Conservation (phyloP, 2,113 vertebrate species). For the Mormyrus lacerda region DNA sequence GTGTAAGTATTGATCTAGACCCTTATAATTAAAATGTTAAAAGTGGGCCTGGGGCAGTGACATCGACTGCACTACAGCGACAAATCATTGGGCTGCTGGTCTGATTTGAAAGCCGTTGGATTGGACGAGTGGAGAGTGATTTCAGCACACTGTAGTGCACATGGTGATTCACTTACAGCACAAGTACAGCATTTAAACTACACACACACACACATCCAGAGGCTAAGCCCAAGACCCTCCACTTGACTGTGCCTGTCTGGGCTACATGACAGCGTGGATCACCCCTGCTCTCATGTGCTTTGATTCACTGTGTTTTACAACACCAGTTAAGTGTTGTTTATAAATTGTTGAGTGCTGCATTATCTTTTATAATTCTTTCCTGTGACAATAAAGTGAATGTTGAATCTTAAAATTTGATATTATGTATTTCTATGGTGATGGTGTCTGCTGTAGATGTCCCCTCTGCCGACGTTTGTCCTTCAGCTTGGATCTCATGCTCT, state of each 20-base stretch:
- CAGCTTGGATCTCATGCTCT: constrained; percentile 71
- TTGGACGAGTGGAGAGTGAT: not conserved
- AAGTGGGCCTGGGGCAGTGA: not conserved
- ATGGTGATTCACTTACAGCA: not conserved
- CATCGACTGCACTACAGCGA: not conserved
- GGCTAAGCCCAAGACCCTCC: no score
- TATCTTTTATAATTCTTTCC: not conserved
- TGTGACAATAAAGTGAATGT: not conserved
- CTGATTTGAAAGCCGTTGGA: not conserved
- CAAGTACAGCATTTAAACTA: not conserved
- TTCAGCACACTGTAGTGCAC: not conserved
- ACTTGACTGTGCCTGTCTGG: not conserved
- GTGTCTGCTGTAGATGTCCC: not conserved
- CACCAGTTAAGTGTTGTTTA: not conserved
- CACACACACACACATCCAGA: not conserved
- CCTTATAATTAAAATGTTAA: constrained; percentile 18
- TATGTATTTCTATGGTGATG: constrained; percentile 11
- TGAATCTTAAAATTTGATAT: not conserved
- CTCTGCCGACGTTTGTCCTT: constrained; percentile 72
- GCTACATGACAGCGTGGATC: not conserved
- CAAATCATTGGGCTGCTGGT: not conserved
- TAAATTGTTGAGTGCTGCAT: not conserved
- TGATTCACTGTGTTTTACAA: not conserved
- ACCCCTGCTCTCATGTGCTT: not conserved
- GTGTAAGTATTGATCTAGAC: constrained; percentile 1